Conservation (phyloP, 2,888 invertebrate species). For the Hydropsyche betteni region DNA sequence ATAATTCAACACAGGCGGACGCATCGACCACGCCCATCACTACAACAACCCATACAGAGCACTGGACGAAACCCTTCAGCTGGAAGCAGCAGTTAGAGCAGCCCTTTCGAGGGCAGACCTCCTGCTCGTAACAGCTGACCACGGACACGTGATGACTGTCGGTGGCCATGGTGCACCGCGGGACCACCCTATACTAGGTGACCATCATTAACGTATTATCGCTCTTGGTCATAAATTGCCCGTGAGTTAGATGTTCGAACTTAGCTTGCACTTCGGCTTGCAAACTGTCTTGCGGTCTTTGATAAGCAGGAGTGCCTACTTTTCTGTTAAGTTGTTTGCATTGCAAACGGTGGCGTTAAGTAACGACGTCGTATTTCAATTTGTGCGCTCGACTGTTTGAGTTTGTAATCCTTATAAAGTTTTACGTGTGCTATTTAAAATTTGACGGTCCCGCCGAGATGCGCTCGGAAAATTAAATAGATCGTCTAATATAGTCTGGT, state of each 20-base stretch:
- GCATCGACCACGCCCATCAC: slow-evolving; percentile 83
- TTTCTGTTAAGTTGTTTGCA: slow-evolving; percentile 2
- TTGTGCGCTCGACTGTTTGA: background rate
- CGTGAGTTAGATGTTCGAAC: no score
- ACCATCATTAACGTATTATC: no score
- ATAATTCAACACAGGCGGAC: slow-evolving; percentile 66
- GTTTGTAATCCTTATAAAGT: no score
- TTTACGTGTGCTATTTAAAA: no score
- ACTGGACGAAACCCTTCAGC: slow-evolving; percentile 77
- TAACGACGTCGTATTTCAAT: slow-evolving; percentile 5
- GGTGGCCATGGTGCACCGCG: slow-evolving; percentile 79
- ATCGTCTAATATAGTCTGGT: no score
- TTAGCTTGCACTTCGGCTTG: slow-evolving; percentile 2
- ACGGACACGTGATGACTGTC: slow-evolving; percentile 81
- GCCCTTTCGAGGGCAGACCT: slow-evolving; percentile 76
- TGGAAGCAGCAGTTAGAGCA: slow-evolving; percentile 77
- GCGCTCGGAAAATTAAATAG: no score
- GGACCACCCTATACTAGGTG: slow-evolving; percentile 81
- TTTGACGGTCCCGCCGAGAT: no score
- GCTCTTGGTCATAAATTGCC: no score
- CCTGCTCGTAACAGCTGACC: slow-evolving; percentile 80
- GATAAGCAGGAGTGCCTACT: background rate
- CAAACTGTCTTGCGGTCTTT: background rate
- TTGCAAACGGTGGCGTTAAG: background rate
- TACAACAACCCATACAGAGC: slow-evolving; percentile 82